Conservation (phyloP, 2,113 vertebrate species). For the Bagarius yarrelli region DNA sequence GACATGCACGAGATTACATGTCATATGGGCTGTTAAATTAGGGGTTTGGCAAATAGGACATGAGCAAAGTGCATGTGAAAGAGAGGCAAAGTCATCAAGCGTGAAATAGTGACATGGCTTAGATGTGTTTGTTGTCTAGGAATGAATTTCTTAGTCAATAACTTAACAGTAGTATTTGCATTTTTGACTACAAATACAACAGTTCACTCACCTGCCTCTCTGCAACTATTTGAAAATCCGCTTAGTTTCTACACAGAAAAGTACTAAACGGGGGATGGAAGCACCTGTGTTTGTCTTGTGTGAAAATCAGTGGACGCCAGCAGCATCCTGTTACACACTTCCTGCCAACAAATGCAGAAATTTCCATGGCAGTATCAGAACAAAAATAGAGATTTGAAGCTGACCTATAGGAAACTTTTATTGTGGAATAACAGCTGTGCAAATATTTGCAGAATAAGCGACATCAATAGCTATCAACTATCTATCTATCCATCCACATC, state of each 20-base stretch:
- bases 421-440: background rate
- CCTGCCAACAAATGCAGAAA: constrained; percentile 45
- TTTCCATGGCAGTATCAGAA: constrained; percentile 8
- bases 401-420: constrained; percentile 5
- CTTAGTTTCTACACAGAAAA: constrained; percentile 61
- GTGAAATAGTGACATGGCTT: background rate
- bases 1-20: background rate
- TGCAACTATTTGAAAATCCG: background rate
- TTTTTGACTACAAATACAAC: background rate
- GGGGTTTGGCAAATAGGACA: background rate
- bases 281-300: constrained; percentile 71
- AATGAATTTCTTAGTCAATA: background rate
- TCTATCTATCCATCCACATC: no score
- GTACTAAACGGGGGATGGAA: constrained; percentile 57
- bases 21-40: background rate
- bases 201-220: background rate
- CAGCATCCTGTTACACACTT: constrained; percentile 62
- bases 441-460: background rate
- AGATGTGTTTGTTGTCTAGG: background rate
- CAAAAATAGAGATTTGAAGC: constrained; percentile 14
- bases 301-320: constrained; percentile 59
- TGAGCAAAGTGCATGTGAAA: background rate
- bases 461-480: background rate
- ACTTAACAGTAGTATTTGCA: no score
- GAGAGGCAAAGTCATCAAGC: background rate